Conservation (phyloP, 2,888 invertebrate genomes). For the Cephus sareptanus region DNA sequence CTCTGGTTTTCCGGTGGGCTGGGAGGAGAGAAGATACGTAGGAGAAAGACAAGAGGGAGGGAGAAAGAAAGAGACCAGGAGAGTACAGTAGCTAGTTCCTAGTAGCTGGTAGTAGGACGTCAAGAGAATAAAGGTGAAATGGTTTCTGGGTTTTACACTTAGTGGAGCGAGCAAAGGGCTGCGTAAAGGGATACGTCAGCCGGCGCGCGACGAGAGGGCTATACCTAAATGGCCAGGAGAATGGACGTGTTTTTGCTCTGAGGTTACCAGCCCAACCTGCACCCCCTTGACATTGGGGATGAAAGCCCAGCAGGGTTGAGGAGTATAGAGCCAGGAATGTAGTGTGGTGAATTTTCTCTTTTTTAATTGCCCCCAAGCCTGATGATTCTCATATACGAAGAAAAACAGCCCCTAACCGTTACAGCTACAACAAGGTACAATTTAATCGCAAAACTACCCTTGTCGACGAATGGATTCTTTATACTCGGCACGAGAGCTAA, state of each 20-base stretch:
- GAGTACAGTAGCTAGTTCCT: not conserved
- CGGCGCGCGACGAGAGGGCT: not conserved
- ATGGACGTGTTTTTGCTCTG: constrained; percentile 36
- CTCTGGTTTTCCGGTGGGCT: not conserved
- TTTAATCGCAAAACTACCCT: not conserved
- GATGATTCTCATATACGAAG: not conserved
- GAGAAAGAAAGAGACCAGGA: constrained; percentile 7
- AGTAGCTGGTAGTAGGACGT: not conserved
- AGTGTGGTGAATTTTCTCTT: not conserved
- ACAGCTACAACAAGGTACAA: not conserved
- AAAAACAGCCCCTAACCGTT: not conserved
- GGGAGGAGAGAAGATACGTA: not conserved
- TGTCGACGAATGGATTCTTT: not conserved
- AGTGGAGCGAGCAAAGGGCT: constrained; percentile 18
- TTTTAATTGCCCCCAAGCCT: not conserved
- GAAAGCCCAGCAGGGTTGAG: not conserved
- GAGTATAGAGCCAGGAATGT: not conserved
- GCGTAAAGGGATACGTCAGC: constrained; percentile 8
- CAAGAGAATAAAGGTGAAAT: constrained; percentile 10
- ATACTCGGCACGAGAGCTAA: not conserved
- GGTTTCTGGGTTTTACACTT: constrained; percentile 32
- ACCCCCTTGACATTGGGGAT: not conserved
- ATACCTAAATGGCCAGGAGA: constrained; percentile 30
- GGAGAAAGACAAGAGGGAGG: not conserved
- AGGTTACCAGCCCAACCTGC: constrained; percentile 22